Evolutionary conservation across 2,797 vertebrate genomes (phyloP), one percentile per base, ranked within the genome.

Genomic region (Bucorvus abyssinicus): DNA sequence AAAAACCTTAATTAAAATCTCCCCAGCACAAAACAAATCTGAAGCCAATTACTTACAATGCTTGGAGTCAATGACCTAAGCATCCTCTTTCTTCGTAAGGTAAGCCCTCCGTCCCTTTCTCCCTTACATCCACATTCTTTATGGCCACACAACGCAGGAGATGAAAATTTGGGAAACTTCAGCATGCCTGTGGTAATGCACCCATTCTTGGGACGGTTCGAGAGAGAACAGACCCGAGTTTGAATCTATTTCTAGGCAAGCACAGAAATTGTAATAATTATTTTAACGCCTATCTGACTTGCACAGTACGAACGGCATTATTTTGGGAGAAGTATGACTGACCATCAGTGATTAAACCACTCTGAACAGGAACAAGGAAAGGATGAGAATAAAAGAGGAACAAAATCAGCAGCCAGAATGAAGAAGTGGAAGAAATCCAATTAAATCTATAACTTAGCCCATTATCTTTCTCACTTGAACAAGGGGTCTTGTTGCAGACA

Each of bases 1-100:
- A 94, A 90, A 84, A 92, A 68, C 10, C 68, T 82, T 90, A 89
- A 97, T 96, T 96, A 96, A 95, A 94, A 84, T 81, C 84, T 95
- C 82, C 89, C 56, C 53, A 88, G 93, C 94, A 96, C 89, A 96
- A 95, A 95, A 95, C 79, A 95, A 94, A 95, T 92, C 74, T 77
- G 67, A 95, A 95, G 68, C 34, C 56, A 94, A 93, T 95, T 96
- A 94, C 81, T 94, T 91, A 57, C 14, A 88, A 59, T 0, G 7
- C 67, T 89, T 71, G 22, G 22, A 89, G 74, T 73, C 84, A 96
- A 93, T 84, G 90, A 90, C 78, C 93, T 68, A 64, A 92, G 63
- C 60, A 94, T 49, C 42, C 42, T 63, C 76, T 10, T 80, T 79
- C 21, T 86, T 73, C 61, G 4, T 27, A 59, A 85, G 47, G 45